Conservation (phyloP, 2,113 vertebrate genomes). For the Lasiurus cinereus region DNA sequence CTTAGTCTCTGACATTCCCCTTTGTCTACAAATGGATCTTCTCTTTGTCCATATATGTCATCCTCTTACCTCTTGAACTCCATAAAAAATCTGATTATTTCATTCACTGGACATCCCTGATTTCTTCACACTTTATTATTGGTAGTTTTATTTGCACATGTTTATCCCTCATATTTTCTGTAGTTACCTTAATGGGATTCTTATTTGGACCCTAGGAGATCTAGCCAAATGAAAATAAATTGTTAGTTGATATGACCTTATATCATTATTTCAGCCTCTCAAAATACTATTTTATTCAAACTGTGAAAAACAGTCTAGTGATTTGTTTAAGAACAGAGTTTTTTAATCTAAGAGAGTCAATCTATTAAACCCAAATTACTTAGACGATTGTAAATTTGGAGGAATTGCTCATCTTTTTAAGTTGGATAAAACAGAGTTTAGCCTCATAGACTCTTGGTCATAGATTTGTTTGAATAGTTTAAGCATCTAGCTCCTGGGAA, state of each 20-base stretch:
- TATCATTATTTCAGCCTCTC: neutral
- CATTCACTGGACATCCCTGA: neutral
- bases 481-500: neutral
- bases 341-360: slow-evolving; percentile 11
- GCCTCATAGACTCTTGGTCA: neutral
- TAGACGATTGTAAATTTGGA: neutral
- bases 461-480: slow-evolving; percentile 42
- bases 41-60: neutral
- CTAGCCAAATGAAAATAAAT: neutral
- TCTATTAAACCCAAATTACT: slow-evolving; percentile 40
- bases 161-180: slow-evolving; percentile 22
- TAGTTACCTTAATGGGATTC: neutral
- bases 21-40: neutral
- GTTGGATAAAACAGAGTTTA: slow-evolving; percentile 23
- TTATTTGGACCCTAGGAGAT: neutral
- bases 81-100: neutral
- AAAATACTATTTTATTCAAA: neutral
- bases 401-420: neutral
- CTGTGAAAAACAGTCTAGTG: neutral
- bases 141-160: neutral
- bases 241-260: neutral
- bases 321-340: slow-evolving; percentile 20
- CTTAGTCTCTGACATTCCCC: neutral
- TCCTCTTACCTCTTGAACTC: neutral
- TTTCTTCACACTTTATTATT: slow-evolving; percentile 9